Base-by-base conservation (phyloP, 2,888 invertebrate genomes). In the Lasioglossum morio region DNA sequence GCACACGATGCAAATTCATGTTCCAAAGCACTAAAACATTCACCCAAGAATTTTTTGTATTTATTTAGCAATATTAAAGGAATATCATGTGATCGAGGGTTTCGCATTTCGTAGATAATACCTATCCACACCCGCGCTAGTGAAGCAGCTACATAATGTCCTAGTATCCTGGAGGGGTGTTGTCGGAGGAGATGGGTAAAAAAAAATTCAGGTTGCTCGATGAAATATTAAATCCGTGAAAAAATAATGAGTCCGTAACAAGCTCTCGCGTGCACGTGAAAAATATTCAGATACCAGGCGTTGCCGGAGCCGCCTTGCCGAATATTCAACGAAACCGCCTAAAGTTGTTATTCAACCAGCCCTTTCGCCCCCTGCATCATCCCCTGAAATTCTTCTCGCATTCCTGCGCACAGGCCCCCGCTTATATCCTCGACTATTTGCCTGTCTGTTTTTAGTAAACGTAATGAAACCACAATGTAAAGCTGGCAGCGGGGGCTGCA, bases 381-480 rank as follows among this genome's bases (percentile, higher is more conserved):
- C 19, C 2, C 48, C 5, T 3, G n/a, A 60, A 74, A 75, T 79
- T 79, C 72, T n/a, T 66, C 14, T n/a, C 8, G 70, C 75, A 79
- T 82, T 79, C 66, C 72, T 34, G 63, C 34, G 10, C 27, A 12
- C 34, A 12, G 4, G 30, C n/a, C 5, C 12, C 8, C 12, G 57
- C 10, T 27, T 43, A 19, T 77, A 75, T 40, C 40, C 14, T 34
- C 30, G 70, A 66, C 72, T 48, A 72, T 76, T 81, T n/a, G 63
- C 60, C 69, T 23, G 72, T 48, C 37, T 43, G 72, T 82, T 77
- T 85, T 77, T 57, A 81, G 70, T 30, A 63, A 77, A 43, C 27
- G 27, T 46, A 79, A 81, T 81, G 81, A 77, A 70, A 85, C 79
- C 79, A 60, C 82, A 60, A 74, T 77, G 76, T 57, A 79, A 84